These are phyloP conservation scores for Anoplius nigerrimus DNA, from an alignment of 2,888 invertebrate genomes.

Conservation along the genomic window DNA sequence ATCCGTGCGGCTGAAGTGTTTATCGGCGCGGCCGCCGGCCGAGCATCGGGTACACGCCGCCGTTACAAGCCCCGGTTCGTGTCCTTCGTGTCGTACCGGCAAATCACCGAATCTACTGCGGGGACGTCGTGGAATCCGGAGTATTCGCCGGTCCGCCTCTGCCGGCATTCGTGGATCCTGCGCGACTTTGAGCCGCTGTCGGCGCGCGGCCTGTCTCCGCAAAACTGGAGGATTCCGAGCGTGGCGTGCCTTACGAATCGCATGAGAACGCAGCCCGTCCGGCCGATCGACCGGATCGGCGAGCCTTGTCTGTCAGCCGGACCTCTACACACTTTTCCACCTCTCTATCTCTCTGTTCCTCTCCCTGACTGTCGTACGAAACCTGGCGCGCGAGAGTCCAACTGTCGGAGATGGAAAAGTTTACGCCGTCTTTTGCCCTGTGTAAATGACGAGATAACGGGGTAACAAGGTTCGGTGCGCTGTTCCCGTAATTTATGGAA, in stretches of 20 bases:
- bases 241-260: constrained; percentile 10
- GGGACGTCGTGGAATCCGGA: constrained; percentile 51
- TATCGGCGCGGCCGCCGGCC: constrained; percentile 47
- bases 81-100: constrained; percentile 57
- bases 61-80: constrained; percentile 56
- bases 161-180: constrained; percentile 36
- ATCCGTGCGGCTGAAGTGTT: constrained; percentile 58
- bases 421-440: no score
- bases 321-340: no score
- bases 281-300: no score
- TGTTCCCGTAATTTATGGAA: no score
- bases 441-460: no score
- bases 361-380: no score
- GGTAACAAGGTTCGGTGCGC: no score
- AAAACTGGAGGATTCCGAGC: constrained; percentile 44
- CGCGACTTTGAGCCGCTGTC: constrained; percentile 33
- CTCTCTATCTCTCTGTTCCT: no score
- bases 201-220: constrained; percentile 24
- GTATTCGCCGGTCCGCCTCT: constrained; percentile 36
- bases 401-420: no score
- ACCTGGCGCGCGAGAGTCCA: no score
- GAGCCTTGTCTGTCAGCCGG: no score
- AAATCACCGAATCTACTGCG: constrained; percentile 57
- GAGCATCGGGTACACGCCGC: constrained; percentile 41
- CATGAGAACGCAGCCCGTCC: no score